Evolutionary conservation across 1,140 invertebrate species (phyloP), one percentile per base, ranked within the genome.

Genomic region (Melanaphis sacchari): DNA sequence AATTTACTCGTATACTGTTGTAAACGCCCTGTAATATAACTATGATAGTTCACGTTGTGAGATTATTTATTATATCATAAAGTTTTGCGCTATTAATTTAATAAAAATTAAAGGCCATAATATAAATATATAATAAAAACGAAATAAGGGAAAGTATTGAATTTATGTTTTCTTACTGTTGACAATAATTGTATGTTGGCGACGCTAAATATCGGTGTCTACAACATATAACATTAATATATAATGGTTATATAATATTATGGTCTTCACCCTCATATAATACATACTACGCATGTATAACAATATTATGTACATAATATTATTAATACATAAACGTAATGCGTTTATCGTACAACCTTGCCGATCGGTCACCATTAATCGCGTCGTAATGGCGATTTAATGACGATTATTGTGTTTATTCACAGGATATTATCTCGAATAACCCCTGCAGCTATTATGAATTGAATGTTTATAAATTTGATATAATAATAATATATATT

Each of bases 271-370:
- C 59, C 59, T 76, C 21, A 66, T n/a, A 66, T 66, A 66, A n/a
- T n/a, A 76, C 11, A n/a, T 76, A 66, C 59, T 66, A 22, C 52
- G n/a, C n/a, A 31, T 89, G 22, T 89, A 31, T 36, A 89, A 46
- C 52, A 89, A 85, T 85, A 85, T 40, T 41, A 85, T 38, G 26
- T n/a, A 54, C 9, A n/a, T 21, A 11, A 52, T 54, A 54, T 26
- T 89, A 52, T 89, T n/a, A 49, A 22, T 59, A 1, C n/a, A 41
- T 91, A 66, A 41, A 91, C 66, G 59, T 43, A 66, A 91, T 43
- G 24, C 24, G 26, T 91, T 76, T 91, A 91, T 91, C n/a, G 31
- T 6, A n/a, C 26, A 91, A 91, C 90, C 90, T 91, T 91, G 90
- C 41, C 90, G 59, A 38, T 76, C 41, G 6, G 18, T 49, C 31